Evolutionary conservation across 2,113 vertebrate genomes (phyloP).

Genomic region (Parus major): DNA sequence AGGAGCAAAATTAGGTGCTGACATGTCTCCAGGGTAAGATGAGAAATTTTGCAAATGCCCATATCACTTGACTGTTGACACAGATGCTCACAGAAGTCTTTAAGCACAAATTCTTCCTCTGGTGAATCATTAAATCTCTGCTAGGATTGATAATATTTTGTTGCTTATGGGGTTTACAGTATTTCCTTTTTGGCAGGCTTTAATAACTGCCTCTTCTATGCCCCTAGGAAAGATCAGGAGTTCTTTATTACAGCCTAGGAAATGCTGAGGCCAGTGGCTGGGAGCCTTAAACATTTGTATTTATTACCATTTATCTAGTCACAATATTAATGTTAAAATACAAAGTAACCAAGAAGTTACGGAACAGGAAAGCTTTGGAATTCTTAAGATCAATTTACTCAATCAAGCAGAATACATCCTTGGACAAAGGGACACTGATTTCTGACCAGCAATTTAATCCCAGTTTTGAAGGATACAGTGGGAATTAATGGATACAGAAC

Average conservation of each 20-base stretch:
- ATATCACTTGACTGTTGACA: neutral
- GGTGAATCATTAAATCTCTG: neutral
- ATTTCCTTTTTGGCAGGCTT: slow-evolving; percentile 8
- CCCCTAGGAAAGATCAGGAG: neutral
- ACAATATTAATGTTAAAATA: neutral
- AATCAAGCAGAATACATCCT: neutral
- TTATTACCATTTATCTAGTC: slow-evolving; percentile 5
- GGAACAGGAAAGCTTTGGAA: neutral
- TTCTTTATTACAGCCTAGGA: slow-evolving; percentile 18
- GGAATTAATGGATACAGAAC: neutral
- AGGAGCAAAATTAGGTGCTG: neutral
- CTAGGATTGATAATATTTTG: slow-evolving; percentile 9
- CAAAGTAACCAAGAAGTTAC: neutral
- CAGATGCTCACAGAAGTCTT: neutral
- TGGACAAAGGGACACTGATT: neutral
- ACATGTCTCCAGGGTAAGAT: neutral
- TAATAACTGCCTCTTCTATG: slow-evolving; percentile 16
- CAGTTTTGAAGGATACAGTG: neutral
- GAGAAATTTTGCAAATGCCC: slow-evolving; percentile 2
- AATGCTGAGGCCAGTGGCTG: neutral
- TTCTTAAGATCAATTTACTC: neutral
- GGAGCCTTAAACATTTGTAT: neutral
- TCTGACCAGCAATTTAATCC: neutral
- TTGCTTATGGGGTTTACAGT: neutral
- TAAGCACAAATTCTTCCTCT: neutral